Percentiles rank a stretch among this genome's conserved stretches.
Evolutionary conservation across 1,140 invertebrate species (phyloP).

Genomic region (Mizuhopecten yessoensis): DNA sequence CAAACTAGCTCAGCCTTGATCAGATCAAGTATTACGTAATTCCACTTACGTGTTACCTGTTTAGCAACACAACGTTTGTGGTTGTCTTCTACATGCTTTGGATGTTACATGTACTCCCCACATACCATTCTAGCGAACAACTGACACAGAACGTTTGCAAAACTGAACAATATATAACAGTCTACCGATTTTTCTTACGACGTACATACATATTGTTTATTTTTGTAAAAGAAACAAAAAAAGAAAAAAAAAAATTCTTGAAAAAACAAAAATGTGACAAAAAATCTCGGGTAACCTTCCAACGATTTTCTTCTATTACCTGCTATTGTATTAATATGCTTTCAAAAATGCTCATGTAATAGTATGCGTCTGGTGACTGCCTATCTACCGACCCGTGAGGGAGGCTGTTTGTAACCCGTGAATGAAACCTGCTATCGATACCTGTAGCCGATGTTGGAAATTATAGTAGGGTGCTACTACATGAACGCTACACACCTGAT

Average conservation of each 20-base stretch:
- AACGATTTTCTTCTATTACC: no score
- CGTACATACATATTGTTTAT: no score
- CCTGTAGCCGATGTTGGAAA: not conserved
- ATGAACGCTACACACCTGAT: not conserved
- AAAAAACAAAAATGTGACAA: no score
- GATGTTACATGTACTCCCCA: not conserved
- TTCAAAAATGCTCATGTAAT: no score
- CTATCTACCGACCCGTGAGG: not conserved
- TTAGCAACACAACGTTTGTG: not conserved
- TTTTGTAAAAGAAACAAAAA: no score
- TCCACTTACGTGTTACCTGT: conserved; percentile 9
- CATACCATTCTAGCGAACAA: no score
- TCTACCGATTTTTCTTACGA: no score
- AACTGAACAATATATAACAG: no score
- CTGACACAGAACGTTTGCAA: no score
- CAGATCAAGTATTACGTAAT: not conserved
- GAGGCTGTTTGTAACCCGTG: not conserved
- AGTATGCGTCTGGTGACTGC: not conserved
- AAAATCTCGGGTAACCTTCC: no score
- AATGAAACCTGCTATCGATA: not conserved
- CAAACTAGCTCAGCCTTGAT: not conserved
- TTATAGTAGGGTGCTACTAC: not conserved
- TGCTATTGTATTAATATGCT: no score
- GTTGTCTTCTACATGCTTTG: not conserved
- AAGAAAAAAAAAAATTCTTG: no score